Evolutionary conservation across 2,888 invertebrate genomes (phyloP), one percentile per base, ranked within the genome.

Genomic region (Lasioglossum oenotherae): DNA sequence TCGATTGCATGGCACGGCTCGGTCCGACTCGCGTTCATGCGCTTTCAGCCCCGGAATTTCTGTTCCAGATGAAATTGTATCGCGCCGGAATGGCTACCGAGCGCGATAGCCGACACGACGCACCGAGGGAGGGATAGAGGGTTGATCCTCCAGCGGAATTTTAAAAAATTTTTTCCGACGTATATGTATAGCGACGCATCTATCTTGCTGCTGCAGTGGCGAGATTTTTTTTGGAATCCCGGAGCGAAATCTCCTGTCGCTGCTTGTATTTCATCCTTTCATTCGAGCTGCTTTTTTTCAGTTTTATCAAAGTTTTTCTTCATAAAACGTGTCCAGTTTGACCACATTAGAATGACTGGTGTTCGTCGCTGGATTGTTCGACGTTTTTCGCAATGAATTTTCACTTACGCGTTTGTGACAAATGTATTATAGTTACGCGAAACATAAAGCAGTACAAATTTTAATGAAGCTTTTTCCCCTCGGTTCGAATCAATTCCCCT

Each of bases 51-150:
- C 64, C 27, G 44, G 46, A 44, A 67, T 67, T 76, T 75, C 41
- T 60, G 60, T 31, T 60, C 60, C 75, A 44, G 75, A 41, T 75
- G 44, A 75, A 75, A 75, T 75, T 75, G 60, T 64, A 41, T 35
- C 35, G 67, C 35, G 41, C 19, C 38, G 41, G 27, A 44, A 49
- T 60, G n/a, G 38, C 10, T 38, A 41, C 3, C 38, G 19, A 44
- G 12, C 0, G n/a, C 23, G 38, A 69, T 38, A 35, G 35, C 35
- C 35, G 69, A 6, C 19, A 1, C 60, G 4, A n/a, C n/a, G n/a
- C 12, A 57, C 57, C 23, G n/a, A n/a, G 19, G 8, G 49, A 16
- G 49, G 19, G 46, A 23, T 49, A 49, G 49, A 23, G 6, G 49
- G 49, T 49, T 49, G 19, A 49, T 49, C 49, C 49, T 8, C 5